Percentiles rank a stretch among this genome's conserved stretches.
Evolutionary conservation across 2,113 vertebrate genomes (phyloP).

Genomic region (Tachysurus vachellii): DNA sequence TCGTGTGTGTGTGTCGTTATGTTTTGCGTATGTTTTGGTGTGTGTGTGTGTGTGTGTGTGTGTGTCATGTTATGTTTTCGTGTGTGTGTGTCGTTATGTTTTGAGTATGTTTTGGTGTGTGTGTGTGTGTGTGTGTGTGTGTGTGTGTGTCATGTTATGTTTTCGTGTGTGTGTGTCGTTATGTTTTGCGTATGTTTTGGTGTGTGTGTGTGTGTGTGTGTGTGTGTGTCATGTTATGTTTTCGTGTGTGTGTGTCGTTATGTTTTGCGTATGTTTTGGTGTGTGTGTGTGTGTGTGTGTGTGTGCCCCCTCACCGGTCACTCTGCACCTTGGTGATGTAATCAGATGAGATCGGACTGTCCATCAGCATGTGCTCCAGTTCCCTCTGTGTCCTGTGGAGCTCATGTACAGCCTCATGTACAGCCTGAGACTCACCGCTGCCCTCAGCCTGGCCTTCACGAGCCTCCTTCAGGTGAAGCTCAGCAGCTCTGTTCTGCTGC

Average conservation of each 20-base stretch:
- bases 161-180: no score
- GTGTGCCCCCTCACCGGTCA: constrained; percentile 69
- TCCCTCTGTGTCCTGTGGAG: constrained; percentile 51
- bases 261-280: background rate
- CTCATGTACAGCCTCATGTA: constrained; percentile 26
- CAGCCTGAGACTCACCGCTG: constrained; percentile 43
- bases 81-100: no score
- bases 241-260: background rate
- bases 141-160: no score
- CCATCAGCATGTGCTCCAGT: constrained; percentile 54
- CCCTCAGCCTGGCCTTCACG: constrained; percentile 27
- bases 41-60: background rate
- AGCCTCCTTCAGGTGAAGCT: constrained; percentile 41
- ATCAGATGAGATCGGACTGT: constrained; percentile 56
- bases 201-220: no score
- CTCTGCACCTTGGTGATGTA: constrained; percentile 74
- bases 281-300: background rate
- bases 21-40: background rate
- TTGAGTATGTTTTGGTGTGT: no score
- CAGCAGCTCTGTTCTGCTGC: constrained; percentile 48
- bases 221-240: background rate
- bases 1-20: background rate
- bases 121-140: no score
- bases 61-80: no score
- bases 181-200: no score